Base-by-base conservation (phyloP, 1,140 invertebrate genomes). In the Solenopsis fugax region DNA sequence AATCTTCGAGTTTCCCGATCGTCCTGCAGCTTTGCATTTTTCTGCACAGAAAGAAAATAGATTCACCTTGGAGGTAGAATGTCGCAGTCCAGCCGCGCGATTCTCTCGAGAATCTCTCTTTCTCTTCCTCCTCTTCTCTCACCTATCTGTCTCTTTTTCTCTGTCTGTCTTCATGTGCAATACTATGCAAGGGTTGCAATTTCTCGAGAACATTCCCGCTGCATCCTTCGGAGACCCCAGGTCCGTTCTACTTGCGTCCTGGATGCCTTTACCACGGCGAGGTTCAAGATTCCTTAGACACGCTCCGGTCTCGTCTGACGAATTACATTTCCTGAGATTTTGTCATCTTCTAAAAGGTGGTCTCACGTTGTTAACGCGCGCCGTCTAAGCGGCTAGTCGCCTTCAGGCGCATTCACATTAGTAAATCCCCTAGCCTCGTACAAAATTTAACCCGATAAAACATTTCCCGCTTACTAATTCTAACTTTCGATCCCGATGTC, bases 311-410 rank as follows among this genome's bases (percentile, higher is more conserved):
- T 64, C 24, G 37, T 65, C 80, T 87, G 78, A 85, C 41, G 80
- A 85, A 87, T 86, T 86, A 78, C 65, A 81, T 85, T 75, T 85
- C 72, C 81, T 37, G 58, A 85, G 81, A 75, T 85, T 85, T 85
- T 81, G 78, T 81, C 78, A 81, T 81, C 78, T 71, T 29, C 21
- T 50, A 45, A 52, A 71, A 71, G 50, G 52, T 29, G 71, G 65
- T 69, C 64, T 52, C 13, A 21, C 64, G 52, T 71, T 81, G 78
- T 81, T 71, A 81, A 37, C 78, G 10, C 13, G 21, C n/a, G 50
- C 50, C 34, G 18, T 81, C 78, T 81, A 81, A 81, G 52, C 78
- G 52, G 34, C 56, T 71, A 71, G 41, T 71, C 37, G 37, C 78
- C 50, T 21, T 21, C 3, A 45, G 65, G 78, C 37, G 37, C 24